phyloP scores from a whole-genome alignment of 1,140 invertebrate species.

The Philaenus spumarius region DNA sequence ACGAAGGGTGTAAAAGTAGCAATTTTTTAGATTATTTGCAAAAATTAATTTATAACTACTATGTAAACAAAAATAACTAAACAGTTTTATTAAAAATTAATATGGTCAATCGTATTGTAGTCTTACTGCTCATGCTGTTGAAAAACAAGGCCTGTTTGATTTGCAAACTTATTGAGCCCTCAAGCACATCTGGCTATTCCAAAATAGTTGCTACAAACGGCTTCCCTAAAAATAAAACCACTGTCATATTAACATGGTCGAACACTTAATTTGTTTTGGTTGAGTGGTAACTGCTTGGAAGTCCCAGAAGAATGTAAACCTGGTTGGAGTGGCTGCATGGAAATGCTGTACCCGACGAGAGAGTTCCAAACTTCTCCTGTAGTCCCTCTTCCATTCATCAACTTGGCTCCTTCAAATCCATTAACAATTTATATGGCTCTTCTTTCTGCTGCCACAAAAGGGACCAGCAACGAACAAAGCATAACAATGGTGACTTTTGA shows the following conservation, averaged over 20 bases:
- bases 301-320: slow-evolving; percentile 5
- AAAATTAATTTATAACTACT: too few relatives aligned
- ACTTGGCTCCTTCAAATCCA: too few relatives aligned
- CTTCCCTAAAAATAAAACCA: slow-evolving; percentile 14
- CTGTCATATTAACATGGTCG: slow-evolving; percentile 11
- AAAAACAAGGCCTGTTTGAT: background rate
- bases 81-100: too few relatives aligned
- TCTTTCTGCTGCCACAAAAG: background rate
- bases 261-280: slow-evolving; percentile 15
- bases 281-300: slow-evolving; percentile 14
- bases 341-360: background rate
- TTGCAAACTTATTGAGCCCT: background rate
- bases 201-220: slow-evolving; percentile 16
- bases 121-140: too few relatives aligned
- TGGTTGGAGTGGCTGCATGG: too few relatives aligned
- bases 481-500: background rate
- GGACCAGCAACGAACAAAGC: too few relatives aligned
- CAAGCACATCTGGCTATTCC: too few relatives aligned
- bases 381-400: too few relatives aligned
- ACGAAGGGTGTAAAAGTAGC: too few relatives aligned
- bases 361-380: background rate
- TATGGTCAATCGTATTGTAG: too few relatives aligned
- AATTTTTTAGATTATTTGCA: too few relatives aligned
- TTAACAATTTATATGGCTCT: background rate
- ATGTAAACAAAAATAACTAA: too few relatives aligned